These are phyloP conservation scores for Clunio marinus DNA, from an alignment of 2,888 invertebrate genomes.

Conservation along the genomic window DNA sequence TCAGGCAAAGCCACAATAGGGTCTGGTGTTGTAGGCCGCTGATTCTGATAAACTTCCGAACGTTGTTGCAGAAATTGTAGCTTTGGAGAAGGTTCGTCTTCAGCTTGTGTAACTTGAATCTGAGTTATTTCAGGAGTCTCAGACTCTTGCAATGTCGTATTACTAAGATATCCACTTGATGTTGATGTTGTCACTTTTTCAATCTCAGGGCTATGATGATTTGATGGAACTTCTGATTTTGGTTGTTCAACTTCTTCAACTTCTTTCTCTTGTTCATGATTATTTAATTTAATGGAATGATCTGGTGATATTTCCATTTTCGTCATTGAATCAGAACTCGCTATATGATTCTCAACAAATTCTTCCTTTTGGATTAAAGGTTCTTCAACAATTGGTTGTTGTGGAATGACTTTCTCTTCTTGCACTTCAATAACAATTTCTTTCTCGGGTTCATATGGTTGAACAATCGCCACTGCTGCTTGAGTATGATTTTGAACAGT, in stretches of 20 bases:
- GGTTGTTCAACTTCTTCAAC: not conserved
- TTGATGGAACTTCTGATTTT: conserved; percentile 2
- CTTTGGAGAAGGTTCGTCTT: conserved; percentile 18
- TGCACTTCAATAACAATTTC: not conserved
- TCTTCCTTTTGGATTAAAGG: too few species aligned
- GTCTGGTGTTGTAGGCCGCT: conserved; percentile 34
- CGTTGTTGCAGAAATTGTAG: conserved; percentile 15
- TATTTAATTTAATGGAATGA: conserved; percentile 13
- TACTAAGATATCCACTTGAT: not conserved
- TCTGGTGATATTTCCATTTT: conserved; percentile 45
- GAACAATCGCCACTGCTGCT: conserved; percentile 29
- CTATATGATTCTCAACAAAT: too few species aligned
- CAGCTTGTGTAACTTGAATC: not conserved
- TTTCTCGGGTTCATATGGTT: conserved; percentile 11
- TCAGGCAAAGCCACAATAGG: conserved; percentile 32
- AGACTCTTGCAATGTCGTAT: conserved; percentile 12
- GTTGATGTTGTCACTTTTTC: conserved; percentile 16
- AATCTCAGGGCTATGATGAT: too few species aligned
- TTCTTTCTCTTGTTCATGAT: not conserved
- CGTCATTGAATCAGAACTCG: too few species aligned
- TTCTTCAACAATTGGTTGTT: too few species aligned
- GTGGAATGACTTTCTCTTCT: conserved; percentile 17
- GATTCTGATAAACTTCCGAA: not conserved
- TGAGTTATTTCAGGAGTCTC: too few species aligned
- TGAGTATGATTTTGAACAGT: conserved; percentile 40